Percentiles rank a stretch among this genome's conserved stretches.
phyloP scores from a whole-genome alignment of 1,140 invertebrate genomes.

The Triops longicaudatus region DNA sequence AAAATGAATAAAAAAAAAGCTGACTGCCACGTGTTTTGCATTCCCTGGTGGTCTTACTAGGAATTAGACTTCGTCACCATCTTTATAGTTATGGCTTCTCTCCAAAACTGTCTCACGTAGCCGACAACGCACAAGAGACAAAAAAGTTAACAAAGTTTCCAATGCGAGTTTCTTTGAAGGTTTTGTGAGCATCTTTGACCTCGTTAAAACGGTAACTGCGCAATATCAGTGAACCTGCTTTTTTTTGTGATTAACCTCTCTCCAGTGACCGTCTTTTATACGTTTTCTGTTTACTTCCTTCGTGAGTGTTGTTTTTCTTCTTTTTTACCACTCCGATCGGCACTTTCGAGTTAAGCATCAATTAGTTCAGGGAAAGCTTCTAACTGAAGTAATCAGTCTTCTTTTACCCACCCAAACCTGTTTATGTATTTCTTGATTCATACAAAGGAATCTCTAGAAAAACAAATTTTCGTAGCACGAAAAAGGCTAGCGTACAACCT shows the following conservation, averaged over 20 bases:
- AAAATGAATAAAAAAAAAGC: background rate
- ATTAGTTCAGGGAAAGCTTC: conserved; percentile 2
- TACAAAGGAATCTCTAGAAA: background rate
- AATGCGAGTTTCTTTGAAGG: background rate
- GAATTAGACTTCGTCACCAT: background rate
- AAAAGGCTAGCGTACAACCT: background rate
- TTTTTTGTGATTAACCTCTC: too few relatives aligned
- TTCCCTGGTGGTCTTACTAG: background rate
- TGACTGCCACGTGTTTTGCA: background rate
- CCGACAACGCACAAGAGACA: too few relatives aligned
- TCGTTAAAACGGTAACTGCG: background rate
- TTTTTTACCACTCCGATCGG: background rate
- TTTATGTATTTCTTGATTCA: background rate
- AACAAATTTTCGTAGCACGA: background rate
- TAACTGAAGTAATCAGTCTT: background rate
- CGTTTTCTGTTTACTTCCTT: background rate
- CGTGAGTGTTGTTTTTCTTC: background rate
- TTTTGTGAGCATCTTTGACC: background rate
- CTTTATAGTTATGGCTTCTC: background rate
- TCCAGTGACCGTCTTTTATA: background rate
- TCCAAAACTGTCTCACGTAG: background rate
- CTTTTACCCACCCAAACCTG: background rate
- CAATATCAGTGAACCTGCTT: background rate
- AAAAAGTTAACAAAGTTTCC: too few relatives aligned
- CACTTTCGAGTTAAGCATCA: background rate